These are phyloP conservation scores for Calameuta idolon DNA, from an alignment of 2,888 invertebrate genomes.

Conservation along the genomic window DNA sequence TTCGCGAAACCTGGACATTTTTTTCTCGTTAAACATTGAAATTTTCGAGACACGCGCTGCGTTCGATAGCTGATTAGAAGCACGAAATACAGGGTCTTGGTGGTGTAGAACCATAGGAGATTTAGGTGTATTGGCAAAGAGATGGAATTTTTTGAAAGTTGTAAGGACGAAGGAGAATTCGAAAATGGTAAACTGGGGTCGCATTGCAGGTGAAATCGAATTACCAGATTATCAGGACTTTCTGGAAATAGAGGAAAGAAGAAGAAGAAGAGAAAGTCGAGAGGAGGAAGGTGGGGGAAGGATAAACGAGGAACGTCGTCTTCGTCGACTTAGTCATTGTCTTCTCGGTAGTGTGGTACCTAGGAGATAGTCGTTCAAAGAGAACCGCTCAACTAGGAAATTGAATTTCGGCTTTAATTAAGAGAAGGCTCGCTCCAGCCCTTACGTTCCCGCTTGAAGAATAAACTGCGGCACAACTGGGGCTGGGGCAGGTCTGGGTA, in stretches of 20 bases:
- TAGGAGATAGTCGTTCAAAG: not conserved
- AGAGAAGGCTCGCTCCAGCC: constrained; percentile 10
- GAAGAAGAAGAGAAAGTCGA: not conserved
- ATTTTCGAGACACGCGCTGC: not conserved
- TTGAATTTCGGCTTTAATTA: constrained; percentile 39
- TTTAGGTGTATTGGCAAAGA: not conserved
- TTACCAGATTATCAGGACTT: not conserved
- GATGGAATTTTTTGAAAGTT: not conserved
- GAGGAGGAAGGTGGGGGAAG: not conserved
- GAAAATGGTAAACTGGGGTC: not conserved
- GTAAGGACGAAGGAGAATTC: not conserved
- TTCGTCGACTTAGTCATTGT: not conserved
- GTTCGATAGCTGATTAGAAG: not conserved
- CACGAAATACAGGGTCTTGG: not conserved
- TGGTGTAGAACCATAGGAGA: not conserved
- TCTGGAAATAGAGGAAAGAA: not conserved
- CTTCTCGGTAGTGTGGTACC: not conserved
- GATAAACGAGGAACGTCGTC: not conserved
- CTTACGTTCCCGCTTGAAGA: not conserved
- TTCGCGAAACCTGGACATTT: not conserved
- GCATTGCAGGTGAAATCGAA: not conserved
- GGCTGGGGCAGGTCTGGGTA: not conserved
- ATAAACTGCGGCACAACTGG: constrained; percentile 1
- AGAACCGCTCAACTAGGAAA: constrained; percentile 23
- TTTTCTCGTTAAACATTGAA: not conserved